phyloP scores from a whole-genome alignment of 2,113 vertebrate genomes.

The Emydura subglobosa region DNA sequence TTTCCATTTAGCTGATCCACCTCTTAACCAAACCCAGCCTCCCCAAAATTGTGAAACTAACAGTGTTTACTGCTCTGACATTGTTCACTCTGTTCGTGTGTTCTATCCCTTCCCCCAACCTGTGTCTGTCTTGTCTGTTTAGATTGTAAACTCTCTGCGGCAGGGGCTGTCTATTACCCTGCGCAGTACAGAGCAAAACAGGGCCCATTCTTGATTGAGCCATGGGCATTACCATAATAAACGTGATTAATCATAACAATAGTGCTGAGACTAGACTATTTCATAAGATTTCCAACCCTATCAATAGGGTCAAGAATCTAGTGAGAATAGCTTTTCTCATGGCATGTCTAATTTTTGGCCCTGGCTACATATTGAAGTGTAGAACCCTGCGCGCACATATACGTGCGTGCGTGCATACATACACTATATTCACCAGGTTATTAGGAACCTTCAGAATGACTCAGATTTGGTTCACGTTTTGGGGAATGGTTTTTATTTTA shows the following conservation, averaged over 20 bases:
- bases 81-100: background rate
- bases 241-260: background rate
- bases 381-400: fast-evolving
- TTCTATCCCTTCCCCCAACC: background rate
- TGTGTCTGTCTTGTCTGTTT: background rate
- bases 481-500: background rate
- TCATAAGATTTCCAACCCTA: fast-evolving
- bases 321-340: background rate
- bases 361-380: too few species aligned
- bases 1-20: background rate
- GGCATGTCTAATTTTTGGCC: too few species aligned
- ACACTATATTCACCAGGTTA: fast-evolving
- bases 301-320: background rate
- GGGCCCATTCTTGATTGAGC: background rate
- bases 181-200: background rate
- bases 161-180: background rate
- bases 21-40: background rate
- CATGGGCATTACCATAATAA: background rate
- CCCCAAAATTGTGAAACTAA: too few species aligned
- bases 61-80: background rate
- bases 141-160: background rate
- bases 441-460: background rate
- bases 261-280: background rate
- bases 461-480: background rate
- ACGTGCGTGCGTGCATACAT: background rate